Evolutionary conservation across 2,888 invertebrate genomes (phyloP).

Genomic region (Cataglyphis cursor): DNA sequence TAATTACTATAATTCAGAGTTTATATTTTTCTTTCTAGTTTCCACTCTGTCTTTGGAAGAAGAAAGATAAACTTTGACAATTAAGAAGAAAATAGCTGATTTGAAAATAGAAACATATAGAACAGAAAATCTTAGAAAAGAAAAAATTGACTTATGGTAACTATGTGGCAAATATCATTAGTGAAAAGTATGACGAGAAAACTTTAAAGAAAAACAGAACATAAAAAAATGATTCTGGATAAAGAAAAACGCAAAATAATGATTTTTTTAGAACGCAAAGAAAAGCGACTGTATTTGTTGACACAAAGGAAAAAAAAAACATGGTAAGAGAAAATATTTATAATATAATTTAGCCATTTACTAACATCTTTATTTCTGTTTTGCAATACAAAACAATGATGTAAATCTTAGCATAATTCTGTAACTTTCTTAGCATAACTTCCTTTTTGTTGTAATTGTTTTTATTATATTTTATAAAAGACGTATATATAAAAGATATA

Average conservation of each 20-base stretch:
- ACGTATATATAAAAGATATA: conserved; percentile 40
- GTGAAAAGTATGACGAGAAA: no score
- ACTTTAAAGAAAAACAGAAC: not conserved
- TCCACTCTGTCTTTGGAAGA: no score
- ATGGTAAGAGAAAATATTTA: not conserved
- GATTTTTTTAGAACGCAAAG: not conserved
- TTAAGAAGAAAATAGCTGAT: no score
- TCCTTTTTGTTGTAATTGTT: not conserved
- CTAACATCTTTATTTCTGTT: conserved; percentile 45
- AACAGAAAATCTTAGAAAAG: no score
- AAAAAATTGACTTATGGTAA: no score
- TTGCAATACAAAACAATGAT: conserved; percentile 41
- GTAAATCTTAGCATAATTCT: conserved; percentile 22
- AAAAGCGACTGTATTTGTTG: not conserved
- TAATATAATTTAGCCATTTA: conserved; percentile 6
- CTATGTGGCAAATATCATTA: no score
- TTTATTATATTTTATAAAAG: conserved; percentile 8
- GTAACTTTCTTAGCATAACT: not conserved
- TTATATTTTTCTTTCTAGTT: no score
- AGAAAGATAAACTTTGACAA: no score
- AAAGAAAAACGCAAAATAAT: not conserved
- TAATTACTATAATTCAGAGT: no score
- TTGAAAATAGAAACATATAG: no score
- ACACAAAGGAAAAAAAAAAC: not conserved
- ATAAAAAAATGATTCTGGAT: not conserved